These are phyloP conservation scores for Sorex fumeus DNA, from an alignment of 2,113 vertebrate species.

Conservation along the genomic window DNA sequence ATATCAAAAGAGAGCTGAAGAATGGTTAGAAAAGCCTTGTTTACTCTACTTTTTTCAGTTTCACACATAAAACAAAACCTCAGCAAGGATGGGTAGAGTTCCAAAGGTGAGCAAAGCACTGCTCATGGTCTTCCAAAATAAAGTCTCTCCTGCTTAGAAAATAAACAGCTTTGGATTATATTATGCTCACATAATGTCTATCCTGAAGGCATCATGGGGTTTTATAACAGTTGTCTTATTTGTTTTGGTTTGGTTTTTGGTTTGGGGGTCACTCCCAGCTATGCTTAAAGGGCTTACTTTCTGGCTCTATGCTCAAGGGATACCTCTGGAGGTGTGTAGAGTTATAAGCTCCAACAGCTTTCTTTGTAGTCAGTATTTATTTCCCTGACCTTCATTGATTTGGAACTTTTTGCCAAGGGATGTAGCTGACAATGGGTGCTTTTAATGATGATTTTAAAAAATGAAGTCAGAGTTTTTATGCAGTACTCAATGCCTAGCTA, in stretches of 20 bases:
- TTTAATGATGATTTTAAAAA: background rate
- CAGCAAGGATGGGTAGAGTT: background rate
- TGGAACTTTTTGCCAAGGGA: slow-evolving; percentile 47
- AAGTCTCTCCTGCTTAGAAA: background rate
- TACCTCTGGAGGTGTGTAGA: too few species aligned
- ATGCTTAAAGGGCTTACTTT: background rate
- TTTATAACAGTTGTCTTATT: background rate
- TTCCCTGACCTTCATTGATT: slow-evolving; percentile 34
- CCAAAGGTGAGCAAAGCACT: background rate
- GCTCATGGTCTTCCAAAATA: background rate
- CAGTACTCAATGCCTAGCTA: background rate
- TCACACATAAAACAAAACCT: background rate
- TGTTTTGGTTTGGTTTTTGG: too few species aligned
- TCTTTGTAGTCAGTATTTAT: background rate
- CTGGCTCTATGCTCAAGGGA: too few species aligned
- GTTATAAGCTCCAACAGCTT: background rate
- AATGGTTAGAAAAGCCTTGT: background rate
- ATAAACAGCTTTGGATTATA: background rate
- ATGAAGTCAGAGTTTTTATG: slow-evolving; percentile 22
- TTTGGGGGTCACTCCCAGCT: too few species aligned
- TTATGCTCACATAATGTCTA: background rate
- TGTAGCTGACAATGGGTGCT: background rate
- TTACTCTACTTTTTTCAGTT: background rate
- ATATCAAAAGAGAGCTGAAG: background rate
- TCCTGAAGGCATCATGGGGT: background rate